phyloP scores from a whole-genome alignment of 53 echinoderm and acorn worm genomes.

The Zoroaster sp. region DNA sequence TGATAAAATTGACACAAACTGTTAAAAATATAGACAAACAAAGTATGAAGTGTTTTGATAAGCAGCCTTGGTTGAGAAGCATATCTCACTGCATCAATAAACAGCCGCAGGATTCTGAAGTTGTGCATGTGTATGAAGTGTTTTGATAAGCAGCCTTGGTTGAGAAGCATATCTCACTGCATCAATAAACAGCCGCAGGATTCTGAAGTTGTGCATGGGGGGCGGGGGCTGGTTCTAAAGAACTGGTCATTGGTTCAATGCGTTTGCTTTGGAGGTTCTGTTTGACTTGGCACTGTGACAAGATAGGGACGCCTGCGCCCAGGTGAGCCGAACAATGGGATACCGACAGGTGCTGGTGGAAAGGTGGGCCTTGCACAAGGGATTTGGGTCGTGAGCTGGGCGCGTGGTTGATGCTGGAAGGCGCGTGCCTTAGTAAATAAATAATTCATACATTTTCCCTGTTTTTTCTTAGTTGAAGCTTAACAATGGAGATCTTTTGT shows the following conservation, averaged over 20 bases:
- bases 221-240: background rate
- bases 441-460: background rate
- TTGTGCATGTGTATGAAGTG: no score
- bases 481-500: background rate
- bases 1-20: no score
- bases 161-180: background rate
- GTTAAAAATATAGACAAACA: no score
- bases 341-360: conserved; percentile 15
- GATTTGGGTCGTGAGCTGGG: background rate
- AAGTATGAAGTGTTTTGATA: no score
- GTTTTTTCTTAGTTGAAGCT: background rate
- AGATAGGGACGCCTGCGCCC: conserved; percentile 51
- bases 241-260: no score
- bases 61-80: no score
- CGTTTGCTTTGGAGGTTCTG: no score
- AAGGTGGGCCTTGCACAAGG: background rate
- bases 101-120: background rate
- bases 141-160: no score
- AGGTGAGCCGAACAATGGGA: conserved; percentile 18
- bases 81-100: background rate
- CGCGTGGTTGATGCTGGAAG: background rate
- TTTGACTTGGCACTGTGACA: conserved; percentile 47
- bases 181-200: conserved; percentile 8
- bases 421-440: background rate
- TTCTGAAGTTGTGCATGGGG: background rate